A percentile compares a stretch with the other conserved stretches of the same genome.
Evolutionary conservation across 2,888 invertebrate species (phyloP).

Genomic region (Xestobium rufovillosum): DNA sequence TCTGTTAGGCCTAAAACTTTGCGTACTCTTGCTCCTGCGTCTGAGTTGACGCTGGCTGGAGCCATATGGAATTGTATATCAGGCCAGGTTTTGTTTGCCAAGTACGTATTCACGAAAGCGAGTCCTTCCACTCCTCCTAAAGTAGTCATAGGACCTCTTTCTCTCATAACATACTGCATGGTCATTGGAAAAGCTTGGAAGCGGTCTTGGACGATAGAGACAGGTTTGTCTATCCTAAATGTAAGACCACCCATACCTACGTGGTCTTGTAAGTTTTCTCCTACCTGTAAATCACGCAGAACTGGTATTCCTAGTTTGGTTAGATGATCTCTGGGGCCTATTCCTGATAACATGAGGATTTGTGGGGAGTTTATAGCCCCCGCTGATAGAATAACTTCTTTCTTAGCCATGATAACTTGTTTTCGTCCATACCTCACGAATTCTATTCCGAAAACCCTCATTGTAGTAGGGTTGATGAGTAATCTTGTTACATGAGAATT

Average conservation of each 20-base stretch:
- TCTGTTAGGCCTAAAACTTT: constrained; percentile 76
- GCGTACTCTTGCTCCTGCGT: constrained; percentile 60
- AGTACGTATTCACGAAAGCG: constrained; percentile 79
- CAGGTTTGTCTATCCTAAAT: constrained; percentile 74
- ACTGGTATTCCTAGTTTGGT: constrained; percentile 63
- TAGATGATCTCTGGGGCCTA: constrained; percentile 56
- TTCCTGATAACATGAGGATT: constrained; percentile 81
- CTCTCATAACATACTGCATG: constrained; percentile 70
- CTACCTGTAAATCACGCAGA: constrained; percentile 67
- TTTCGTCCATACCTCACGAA: constrained; percentile 66
- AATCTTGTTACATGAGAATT: constrained; percentile 72
- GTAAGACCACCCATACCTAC: constrained; percentile 79
- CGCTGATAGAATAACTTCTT: constrained; percentile 81
- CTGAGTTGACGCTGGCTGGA: constrained; percentile 78
- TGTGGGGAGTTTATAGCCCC: constrained; percentile 91
- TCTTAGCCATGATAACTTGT: constrained; percentile 63
- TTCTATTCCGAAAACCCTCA: constrained; percentile 73
- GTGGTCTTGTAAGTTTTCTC: constrained; percentile 81
- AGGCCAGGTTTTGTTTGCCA: constrained; percentile 75
- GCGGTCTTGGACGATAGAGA: constrained; percentile 62
- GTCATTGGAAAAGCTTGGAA: constrained; percentile 68
- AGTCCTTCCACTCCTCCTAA: constrained; percentile 82
- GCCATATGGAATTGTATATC: constrained; percentile 92
- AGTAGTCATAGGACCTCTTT: constrained; percentile 79
- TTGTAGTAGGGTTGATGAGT: constrained; percentile 64